Percentiles rank a stretch among this genome's conserved stretches.
phyloP scores from a whole-genome alignment of 2,113 vertebrate species.

The Struthidea cinerea region DNA sequence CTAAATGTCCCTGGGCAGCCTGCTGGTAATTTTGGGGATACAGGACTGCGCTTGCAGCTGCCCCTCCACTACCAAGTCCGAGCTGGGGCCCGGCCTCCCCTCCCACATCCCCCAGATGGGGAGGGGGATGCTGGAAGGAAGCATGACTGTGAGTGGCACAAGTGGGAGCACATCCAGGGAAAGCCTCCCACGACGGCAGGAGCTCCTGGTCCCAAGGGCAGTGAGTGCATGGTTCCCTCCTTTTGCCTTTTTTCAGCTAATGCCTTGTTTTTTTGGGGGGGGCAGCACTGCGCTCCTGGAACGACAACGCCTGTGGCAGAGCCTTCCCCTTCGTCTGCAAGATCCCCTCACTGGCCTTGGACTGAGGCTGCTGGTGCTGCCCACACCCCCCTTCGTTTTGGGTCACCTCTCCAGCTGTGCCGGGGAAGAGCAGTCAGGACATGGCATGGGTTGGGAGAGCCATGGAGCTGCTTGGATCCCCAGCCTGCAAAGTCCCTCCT shows the following conservation, averaged over 20 bases:
- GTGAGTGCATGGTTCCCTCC: neutral
- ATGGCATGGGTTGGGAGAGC: fast-evolving
- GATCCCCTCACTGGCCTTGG: slow-evolving; percentile 70
- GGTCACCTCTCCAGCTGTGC: neutral
- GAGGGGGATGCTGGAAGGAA: neutral
- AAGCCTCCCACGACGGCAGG: neutral
- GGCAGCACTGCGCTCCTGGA: slow-evolving; percentile 81
- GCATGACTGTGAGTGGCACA: fast-evolving
- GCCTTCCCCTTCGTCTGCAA: slow-evolving; percentile 84
- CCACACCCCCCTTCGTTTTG: neutral
- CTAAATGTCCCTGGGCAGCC: neutral
- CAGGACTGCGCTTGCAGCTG: neutral
- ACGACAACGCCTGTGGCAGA: slow-evolving; percentile 75
- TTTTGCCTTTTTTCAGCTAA: neutral
- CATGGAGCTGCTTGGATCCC: fast-evolving
- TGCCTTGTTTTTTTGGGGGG: neutral
- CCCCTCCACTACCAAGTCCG: neutral
- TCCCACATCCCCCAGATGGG: neutral
- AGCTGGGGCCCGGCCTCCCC: neutral
- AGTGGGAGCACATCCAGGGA: neutral
- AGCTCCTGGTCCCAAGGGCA: fast-evolving
- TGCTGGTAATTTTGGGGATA: neutral
- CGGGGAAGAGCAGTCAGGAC: neutral
- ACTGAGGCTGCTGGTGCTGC: neutral
- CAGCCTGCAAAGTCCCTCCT: neutral